Evolutionary conservation across 2,888 invertebrate species (phyloP), one percentile per base, ranked within the genome.

Genomic region (Acholoe squamosa): DNA sequence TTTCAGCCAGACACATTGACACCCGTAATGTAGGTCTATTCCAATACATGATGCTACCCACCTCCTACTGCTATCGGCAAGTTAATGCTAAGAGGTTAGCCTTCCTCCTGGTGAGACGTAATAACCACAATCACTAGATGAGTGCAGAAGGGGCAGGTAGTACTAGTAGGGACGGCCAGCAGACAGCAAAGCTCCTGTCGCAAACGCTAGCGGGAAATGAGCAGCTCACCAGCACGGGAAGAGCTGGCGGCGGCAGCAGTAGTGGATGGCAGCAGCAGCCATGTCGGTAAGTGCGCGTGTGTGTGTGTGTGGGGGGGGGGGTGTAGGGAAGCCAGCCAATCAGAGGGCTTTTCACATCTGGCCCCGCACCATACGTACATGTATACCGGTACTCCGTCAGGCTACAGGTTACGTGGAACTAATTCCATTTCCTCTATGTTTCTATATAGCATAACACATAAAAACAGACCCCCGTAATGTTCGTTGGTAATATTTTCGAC

Each of bases 281-380:
- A n/a, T 71, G 71, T 71, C 14, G 71, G 71, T 25, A 43, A 43
- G 43, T 3, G n/a, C n/a, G n/a, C n/a, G n/a, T n/a, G n/a, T n/a
- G n/a, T n/a, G n/a, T n/a, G 19, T 10, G 54, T 14, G 19, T 67
- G 71, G 71, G 19, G 71, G 71, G 71, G 71, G 25, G 71, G 31
- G 71, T 28, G 28, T 28, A 14, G 31, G 71, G 25, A 71, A 71
- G 71, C 71, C 71, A 71, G 71, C 71, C 28, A 71, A 71, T 71
- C 71, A 71, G 0, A 28, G 19, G 71, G 71, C 71, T 71, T 71
- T 28, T 28, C 25, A n/a, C 14, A 14, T 71, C 71, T 71, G 71
- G 28, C 71, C 71, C 71, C 71, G 71, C 71, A 71, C 28, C 71
- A 28, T 14, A 28, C 12, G n/a, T 71, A n/a, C n/a, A 71, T 71